Evolutionary conservation across 2,888 invertebrate genomes (phyloP).

Genomic region (Epistrophe eligans): DNA sequence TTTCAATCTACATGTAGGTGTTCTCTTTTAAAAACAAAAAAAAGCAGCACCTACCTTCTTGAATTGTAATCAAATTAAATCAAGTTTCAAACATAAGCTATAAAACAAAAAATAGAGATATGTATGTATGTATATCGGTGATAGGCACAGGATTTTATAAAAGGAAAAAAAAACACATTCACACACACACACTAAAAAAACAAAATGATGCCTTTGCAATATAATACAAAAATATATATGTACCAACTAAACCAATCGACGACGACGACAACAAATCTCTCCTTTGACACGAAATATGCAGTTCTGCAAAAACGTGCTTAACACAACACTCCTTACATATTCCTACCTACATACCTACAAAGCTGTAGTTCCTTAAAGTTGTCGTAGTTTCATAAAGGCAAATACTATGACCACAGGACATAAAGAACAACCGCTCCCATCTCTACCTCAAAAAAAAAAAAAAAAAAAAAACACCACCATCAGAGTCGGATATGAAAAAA

Average conservation of each 20-base stretch:
- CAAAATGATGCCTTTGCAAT: neutral
- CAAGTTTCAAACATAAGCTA: neutral
- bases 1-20: too few relatives aligned
- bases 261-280: neutral
- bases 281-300: conserved; percentile 46
- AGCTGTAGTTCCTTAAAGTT: conserved; percentile 19
- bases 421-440: neutral
- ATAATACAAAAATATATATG: conserved; percentile 25
- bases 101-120: neutral
- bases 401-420: conserved; percentile 19
- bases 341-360: neutral
- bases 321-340: neutral
- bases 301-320: conserved; percentile 14
- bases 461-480: neutral
- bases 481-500: conserved; percentile 33
- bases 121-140: neutral
- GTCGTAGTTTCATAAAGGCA: conserved; percentile 9
- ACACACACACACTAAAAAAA: neutral
- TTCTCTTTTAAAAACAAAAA: too few relatives aligned
- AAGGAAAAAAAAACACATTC: neutral
- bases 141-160: neutral
- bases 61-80: neutral
- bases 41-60: neutral
- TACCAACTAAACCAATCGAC: too few relatives aligned
- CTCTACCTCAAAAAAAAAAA: neutral